Conservation (phyloP, 2,113 vertebrate species). For the Diphyllodes magnificus region DNA sequence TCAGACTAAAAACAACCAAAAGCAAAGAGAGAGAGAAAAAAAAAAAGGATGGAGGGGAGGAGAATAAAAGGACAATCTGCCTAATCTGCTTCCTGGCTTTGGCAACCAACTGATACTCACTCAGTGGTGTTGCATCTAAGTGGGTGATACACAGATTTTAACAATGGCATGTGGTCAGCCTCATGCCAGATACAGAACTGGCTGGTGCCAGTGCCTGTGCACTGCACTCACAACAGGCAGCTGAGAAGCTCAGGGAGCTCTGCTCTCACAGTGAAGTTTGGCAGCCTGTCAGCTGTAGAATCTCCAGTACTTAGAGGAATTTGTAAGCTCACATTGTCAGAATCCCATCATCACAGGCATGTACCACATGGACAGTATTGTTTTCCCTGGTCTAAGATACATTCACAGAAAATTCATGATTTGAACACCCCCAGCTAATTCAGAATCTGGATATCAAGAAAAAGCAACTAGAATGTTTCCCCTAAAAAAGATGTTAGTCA, state of each 20-base stretch:
- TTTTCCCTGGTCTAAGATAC: neutral
- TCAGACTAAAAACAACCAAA: neutral
- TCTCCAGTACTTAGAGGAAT: neutral
- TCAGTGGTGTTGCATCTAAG: neutral
- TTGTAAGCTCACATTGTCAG: neutral
- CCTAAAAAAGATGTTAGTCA: neutral
- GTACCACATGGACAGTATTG: neutral
- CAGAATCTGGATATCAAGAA: neutral
- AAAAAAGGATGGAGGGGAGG: fast-evolving
- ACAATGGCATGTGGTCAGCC: neutral
- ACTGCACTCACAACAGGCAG: neutral
- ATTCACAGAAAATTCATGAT: neutral
- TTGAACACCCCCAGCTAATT: neutral
- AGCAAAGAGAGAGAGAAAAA: neutral
- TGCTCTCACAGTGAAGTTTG: neutral
- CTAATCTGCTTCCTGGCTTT: neutral
- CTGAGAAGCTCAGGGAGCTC: neutral
- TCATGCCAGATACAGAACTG: neutral
- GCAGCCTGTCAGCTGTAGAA: neutral
- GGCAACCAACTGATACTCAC: neutral
- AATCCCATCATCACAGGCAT: neutral
- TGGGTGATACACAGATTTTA: neutral
- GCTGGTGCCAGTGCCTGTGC: neutral
- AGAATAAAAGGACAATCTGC: neutral
- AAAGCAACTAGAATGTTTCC: neutral